Conservation (phyloP, 2,888 invertebrate genomes). For the Aporophyla lueneburgensis region DNA sequence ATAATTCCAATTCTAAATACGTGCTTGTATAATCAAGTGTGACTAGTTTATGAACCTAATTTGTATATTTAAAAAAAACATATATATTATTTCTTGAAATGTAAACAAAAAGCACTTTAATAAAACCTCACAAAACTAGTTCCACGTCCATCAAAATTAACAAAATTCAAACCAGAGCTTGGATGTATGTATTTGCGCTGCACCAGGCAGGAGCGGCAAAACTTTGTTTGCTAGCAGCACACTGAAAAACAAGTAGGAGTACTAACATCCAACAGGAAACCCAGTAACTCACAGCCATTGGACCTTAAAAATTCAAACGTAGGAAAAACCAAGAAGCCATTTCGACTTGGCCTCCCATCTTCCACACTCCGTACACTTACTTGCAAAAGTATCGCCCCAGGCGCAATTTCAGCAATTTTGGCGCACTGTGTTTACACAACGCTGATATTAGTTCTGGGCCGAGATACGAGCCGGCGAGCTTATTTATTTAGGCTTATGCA, state of each 20-base stretch:
- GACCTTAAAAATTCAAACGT: constrained; percentile 70
- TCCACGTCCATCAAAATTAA: constrained; percentile 25
- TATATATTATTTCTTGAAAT: neutral
- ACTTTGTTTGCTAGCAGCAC: constrained; percentile 25
- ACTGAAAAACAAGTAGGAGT: constrained; percentile 44
- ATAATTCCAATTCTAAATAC: no score
- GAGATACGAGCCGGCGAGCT: constrained; percentile 68
- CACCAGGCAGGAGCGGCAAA: constrained; percentile 6
- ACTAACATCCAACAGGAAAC: constrained; percentile 35
- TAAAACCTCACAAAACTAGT: neutral
- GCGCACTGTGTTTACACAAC: constrained; percentile 75
- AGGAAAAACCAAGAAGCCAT: constrained; percentile 69
- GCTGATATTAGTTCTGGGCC: constrained; percentile 79
- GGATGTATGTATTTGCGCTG: constrained; percentile 33
- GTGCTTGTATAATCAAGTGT: no score
- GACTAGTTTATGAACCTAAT: no score
- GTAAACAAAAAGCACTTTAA: neutral
- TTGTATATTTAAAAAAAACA: no score
- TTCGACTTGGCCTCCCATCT: constrained; percentile 55
- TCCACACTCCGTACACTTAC: constrained; percentile 62
- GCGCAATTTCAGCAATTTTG: constrained; percentile 76
- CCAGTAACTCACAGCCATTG: constrained; percentile 51
- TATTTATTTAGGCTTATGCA: constrained; percentile 75
- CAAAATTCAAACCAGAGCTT: constrained; percentile 9
- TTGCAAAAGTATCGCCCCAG: constrained; percentile 71